Evolutionary conservation across 2,888 invertebrate species (phyloP), one percentile per base, ranked within the genome.

Genomic region (Reticulitermes lucifugus): DNA sequence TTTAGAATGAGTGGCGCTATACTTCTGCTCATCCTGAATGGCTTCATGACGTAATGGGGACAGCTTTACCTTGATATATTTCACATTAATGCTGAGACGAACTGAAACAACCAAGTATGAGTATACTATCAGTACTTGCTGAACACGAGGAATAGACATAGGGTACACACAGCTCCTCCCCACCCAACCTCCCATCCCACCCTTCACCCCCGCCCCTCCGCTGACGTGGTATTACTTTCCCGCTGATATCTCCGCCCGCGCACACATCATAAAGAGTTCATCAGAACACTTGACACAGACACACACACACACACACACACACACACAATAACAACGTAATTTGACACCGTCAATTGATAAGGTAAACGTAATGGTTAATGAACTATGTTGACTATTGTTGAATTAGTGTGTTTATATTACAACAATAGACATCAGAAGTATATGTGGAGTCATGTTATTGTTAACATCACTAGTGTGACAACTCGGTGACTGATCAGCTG

Each of bases 381-480:
- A 65, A n/a, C 65, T 65, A 2, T 65, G 65, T 65, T 25, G 25
- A 65, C n/a, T 65, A 65, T n/a, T 65, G 65, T 65, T 65, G 65
- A 65, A 65, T 65, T 65, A 12, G 25, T 25, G 65, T 65, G 65
- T 65, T 65, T 65, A 65, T 65, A 65, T 65, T 25, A 14, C 65
- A 65, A 65, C 65, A 65, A 65, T 25, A 65, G 65, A 65, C 65
- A 25, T 65, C 65, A 25, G n/a, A n/a, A 65, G 65, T 65, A 25
- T 25, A 65, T 65, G n/a, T 65, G 65, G 65, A 65, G 65, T n/a
- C 65, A 65, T 65, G 80, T 80, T 80, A 80, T 22, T 80, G 60
- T 60, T 79, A 79, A 79, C 79, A 79, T 29, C 35, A 73, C 21
- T 73, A 41, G 73, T 73, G 79, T 73, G 79, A 79, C 79, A 59